Evolutionary conservation across 1,140 invertebrate genomes (phyloP).

Genomic region (Cyrtorhinus lividipennis): DNA sequence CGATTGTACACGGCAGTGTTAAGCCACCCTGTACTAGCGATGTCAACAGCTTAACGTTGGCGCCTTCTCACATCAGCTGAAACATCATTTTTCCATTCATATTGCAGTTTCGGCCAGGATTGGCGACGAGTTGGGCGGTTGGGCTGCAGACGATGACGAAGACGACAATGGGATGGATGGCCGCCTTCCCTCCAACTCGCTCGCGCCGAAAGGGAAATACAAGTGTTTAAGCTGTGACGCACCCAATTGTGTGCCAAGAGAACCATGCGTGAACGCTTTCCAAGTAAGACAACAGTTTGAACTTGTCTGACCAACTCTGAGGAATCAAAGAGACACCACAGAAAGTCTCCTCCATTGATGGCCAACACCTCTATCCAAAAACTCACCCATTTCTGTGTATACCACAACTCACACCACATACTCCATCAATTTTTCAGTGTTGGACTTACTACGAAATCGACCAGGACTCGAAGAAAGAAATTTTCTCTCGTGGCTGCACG

Average conservation of each 20-base stretch:
- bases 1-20: too few relatives aligned
- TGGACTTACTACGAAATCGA: constrained; percentile 60
- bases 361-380: too few relatives aligned
- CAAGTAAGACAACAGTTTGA: too few relatives aligned
- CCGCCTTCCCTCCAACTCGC: not conserved
- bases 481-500: constrained; percentile 54
- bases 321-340: too few relatives aligned
- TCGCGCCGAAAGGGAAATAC: constrained; percentile 19
- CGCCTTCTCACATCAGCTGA: not conserved
- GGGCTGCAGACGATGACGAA: not conserved
- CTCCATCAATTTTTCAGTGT: constrained; percentile 45
- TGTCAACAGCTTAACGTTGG: not conserved
- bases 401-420: too few relatives aligned
- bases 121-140: not conserved
- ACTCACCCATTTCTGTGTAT: too few relatives aligned
- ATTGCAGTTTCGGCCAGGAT: not conserved
- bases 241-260: constrained; percentile 25
- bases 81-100: not conserved
- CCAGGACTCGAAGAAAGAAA: constrained; percentile 41
- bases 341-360: too few relatives aligned
- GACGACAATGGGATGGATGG: not conserved
- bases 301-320: too few relatives aligned
- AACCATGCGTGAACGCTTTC: constrained; percentile 26
- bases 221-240: constrained; percentile 28
- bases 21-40: not conserved